phyloP scores from a whole-genome alignment of 2,113 vertebrate species.

The Mellivora capensis region DNA sequence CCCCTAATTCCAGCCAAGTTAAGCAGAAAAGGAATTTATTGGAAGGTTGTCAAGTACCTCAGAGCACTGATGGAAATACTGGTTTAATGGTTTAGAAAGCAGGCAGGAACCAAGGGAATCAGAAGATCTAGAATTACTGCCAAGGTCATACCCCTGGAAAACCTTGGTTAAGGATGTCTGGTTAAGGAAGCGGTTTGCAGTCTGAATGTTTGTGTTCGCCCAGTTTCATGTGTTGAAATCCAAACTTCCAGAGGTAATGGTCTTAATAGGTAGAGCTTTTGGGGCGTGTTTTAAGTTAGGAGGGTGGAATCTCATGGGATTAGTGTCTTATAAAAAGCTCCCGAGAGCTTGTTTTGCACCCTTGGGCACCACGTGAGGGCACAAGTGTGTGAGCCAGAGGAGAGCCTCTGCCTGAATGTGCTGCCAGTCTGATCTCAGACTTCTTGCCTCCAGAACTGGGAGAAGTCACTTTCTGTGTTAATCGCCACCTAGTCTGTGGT shows the following conservation, averaged over 20 bases:
- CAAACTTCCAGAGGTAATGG: not conserved
- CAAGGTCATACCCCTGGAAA: not conserved
- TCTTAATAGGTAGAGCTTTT: not conserved
- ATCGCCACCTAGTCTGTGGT: not conserved
- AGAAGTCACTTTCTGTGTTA: not conserved
- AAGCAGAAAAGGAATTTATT: slow-evolving; percentile 42
- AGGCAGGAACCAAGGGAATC: not conserved
- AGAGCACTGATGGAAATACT: not conserved
- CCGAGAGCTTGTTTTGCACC: not conserved
- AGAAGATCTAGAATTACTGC: not conserved
- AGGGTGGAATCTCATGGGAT: not conserved
- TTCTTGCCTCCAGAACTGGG: not conserved
- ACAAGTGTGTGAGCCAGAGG: not conserved
- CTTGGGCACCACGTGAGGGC: not conserved
- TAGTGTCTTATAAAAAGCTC: not conserved
- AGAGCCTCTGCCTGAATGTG: not conserved
- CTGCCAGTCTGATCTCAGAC: not conserved
- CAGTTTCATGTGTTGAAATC: not conserved
- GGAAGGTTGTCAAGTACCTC: slow-evolving; percentile 26
- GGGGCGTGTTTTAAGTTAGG: not conserved
- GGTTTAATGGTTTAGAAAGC: slow-evolving; percentile 20
- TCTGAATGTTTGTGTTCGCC: not conserved
- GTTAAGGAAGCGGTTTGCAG: not conserved
- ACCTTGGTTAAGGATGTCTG: not conserved
- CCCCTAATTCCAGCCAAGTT: slow-evolving; percentile 10